These are phyloP conservation scores for Phymorhynchus buccinoides DNA, from an alignment of 1,140 invertebrate genomes.

Conservation along the genomic window DNA sequence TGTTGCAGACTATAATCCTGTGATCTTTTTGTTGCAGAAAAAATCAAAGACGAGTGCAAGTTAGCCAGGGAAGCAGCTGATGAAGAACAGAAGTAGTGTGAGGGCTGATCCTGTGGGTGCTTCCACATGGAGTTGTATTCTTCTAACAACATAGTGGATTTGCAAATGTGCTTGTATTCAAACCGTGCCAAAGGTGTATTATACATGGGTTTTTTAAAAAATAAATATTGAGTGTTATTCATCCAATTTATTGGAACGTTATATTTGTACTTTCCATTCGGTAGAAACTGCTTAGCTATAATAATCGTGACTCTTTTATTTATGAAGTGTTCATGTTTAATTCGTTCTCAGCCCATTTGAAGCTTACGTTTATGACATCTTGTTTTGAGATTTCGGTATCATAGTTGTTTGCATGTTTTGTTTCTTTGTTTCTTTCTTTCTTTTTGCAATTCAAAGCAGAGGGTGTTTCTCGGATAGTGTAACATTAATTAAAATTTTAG, in stretches of 20 bases:
- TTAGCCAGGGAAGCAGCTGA: slow-evolving; percentile 9
- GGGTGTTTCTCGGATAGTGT: too few species aligned
- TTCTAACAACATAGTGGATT: too few species aligned
- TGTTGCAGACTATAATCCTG: neutral
- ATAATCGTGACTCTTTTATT: neutral
- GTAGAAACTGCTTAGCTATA: neutral
- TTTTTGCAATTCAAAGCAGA: too few species aligned
- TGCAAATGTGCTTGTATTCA: too few species aligned
- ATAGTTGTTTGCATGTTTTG: neutral
- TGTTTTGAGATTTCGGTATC: neutral
- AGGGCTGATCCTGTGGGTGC: too few species aligned
- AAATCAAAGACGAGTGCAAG: slow-evolving; percentile 34
- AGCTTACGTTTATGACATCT: too few species aligned
- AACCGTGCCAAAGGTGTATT: neutral
- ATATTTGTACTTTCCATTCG: neutral
- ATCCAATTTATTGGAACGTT: neutral
- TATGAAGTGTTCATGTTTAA: neutral
- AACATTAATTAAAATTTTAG: too few species aligned
- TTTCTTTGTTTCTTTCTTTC: neutral
- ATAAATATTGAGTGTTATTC: too few species aligned
- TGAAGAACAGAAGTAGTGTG: neutral
- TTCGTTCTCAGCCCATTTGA: too few species aligned
- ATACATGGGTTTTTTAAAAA: too few species aligned
- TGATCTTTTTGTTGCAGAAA: slow-evolving; percentile 25
- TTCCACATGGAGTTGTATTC: too few species aligned